Percentiles rank a stretch among this genome's conserved stretches.
Evolutionary conservation across 2,797 vertebrate species (phyloP).

Genomic region (Carcharodon carcharias): DNA sequence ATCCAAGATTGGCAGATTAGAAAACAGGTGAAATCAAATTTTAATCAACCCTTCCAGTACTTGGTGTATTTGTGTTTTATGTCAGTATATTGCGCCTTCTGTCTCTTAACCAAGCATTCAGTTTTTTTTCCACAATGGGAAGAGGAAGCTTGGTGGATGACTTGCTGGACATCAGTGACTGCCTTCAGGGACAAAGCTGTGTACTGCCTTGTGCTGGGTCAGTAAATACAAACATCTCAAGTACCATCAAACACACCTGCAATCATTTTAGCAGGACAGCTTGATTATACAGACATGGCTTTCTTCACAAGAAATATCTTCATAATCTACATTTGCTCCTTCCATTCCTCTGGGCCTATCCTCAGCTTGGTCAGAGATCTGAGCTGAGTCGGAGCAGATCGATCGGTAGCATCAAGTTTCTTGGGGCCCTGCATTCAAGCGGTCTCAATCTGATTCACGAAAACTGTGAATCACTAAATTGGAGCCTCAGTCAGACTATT

Average conservation of each 20-base stretch:
- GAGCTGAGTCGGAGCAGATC: neutral
- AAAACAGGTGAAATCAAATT: neutral
- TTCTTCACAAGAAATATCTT: neutral
- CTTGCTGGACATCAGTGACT: neutral
- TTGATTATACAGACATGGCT: neutral
- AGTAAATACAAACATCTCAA: neutral
- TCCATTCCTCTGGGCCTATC: neutral
- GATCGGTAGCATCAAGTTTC: neutral
- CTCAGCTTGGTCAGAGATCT: neutral
- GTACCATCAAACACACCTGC: neutral
- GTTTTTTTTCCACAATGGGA: neutral
- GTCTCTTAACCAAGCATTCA: neutral
- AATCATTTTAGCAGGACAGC: neutral
- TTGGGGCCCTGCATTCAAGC: neutral
- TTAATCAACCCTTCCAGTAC: neutral
- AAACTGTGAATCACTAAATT: neutral
- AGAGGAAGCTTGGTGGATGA: neutral
- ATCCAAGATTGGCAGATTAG: neutral
- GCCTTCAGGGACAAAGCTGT: neutral
- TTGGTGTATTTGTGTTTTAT: neutral
- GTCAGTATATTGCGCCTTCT: neutral
- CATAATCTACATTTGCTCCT: neutral
- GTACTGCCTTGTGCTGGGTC: neutral
- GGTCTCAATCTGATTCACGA: neutral
- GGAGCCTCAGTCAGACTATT: neutral